A percentile compares a stretch with the other conserved stretches of the same genome.
Conservation (phyloP, 2,797 vertebrate genomes). For the Diplodus sargus region DNA sequence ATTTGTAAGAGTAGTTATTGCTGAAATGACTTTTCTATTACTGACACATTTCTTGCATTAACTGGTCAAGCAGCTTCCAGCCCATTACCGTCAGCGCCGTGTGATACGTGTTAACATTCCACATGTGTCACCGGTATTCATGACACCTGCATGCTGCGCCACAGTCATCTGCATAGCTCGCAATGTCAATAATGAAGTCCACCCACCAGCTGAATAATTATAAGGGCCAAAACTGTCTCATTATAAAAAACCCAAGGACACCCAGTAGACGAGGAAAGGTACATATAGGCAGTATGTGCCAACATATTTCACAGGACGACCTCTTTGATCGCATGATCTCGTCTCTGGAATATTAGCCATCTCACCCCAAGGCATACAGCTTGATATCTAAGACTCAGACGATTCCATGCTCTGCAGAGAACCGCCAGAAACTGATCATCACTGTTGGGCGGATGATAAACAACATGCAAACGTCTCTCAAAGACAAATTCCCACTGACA, state of each 20-base stretch:
- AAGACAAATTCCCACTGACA: not conserved
- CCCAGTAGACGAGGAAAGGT: not conserved
- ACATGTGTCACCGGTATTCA: conserved; percentile 49
- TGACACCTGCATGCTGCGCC: conserved; percentile 8
- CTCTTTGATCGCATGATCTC: conserved; percentile 65
- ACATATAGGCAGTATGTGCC: conserved; percentile 28
- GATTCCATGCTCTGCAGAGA: not conserved
- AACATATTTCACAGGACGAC: conserved; percentile 42
- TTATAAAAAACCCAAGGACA: conserved; percentile 67
- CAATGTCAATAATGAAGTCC: conserved; percentile 70
- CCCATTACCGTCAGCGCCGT: not conserved
- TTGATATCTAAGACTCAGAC: conserved; percentile 31
- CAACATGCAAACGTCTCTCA: too few relatives aligned
- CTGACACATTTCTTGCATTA: not conserved
- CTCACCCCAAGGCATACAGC: conserved; percentile 41
- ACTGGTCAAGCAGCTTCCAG: not conserved
- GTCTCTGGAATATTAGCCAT: conserved; percentile 37
- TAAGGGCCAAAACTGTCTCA: conserved; percentile 52
- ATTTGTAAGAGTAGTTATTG: not conserved
- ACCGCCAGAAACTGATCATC: conserved; percentile 1
- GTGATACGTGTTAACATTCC: conserved; percentile 28
- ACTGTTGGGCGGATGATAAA: not conserved
- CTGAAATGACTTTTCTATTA: not conserved
- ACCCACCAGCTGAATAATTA: conserved; percentile 68
- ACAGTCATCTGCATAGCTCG: conserved; percentile 56